phyloP scores from a whole-genome alignment of 2,888 invertebrate genomes.

The Andricus quercusramuli region DNA sequence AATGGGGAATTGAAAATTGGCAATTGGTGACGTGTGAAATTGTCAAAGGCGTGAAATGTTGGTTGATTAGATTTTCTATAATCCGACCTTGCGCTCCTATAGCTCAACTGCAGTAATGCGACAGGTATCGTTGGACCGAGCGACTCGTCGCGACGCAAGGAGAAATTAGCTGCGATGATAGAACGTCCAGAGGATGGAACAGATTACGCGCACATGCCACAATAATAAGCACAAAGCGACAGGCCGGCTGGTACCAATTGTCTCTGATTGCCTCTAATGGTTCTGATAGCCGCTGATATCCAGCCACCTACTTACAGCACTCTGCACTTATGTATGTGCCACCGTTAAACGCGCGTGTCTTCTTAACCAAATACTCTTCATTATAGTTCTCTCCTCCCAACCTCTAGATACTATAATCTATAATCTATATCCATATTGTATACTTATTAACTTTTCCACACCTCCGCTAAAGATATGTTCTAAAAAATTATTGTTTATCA shows the following conservation, averaged over 20 bases:
- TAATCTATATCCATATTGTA: constrained; percentile 43
- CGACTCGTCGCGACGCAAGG: background rate
- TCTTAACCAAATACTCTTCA: constrained; percentile 58
- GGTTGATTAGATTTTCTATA: background rate
- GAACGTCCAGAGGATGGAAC: constrained; percentile 64
- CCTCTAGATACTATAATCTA: background rate
- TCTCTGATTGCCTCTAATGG: constrained; percentile 68
- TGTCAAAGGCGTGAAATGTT: constrained; percentile 1
- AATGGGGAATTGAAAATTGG: background rate
- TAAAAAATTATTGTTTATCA: background rate
- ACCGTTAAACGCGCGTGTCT: constrained; percentile 62
- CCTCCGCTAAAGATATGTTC: background rate
- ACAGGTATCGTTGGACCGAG: constrained; percentile 48
- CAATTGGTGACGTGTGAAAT: background rate
- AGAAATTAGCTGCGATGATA: constrained; percentile 61
- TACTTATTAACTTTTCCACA: background rate
- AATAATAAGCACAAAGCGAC: constrained; percentile 65
- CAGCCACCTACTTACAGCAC: constrained; percentile 63
- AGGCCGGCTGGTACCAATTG: constrained; percentile 64
- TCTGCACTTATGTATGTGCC: constrained; percentile 57
- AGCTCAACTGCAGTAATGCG: constrained; percentile 20
- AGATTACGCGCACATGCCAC: constrained; percentile 69
- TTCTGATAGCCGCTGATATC: constrained; percentile 67
- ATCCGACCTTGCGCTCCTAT: background rate
- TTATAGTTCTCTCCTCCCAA: constrained; percentile 33